phyloP scores from a whole-genome alignment of 2,113 vertebrate genomes.

The Halichoeres trimaculatus region DNA sequence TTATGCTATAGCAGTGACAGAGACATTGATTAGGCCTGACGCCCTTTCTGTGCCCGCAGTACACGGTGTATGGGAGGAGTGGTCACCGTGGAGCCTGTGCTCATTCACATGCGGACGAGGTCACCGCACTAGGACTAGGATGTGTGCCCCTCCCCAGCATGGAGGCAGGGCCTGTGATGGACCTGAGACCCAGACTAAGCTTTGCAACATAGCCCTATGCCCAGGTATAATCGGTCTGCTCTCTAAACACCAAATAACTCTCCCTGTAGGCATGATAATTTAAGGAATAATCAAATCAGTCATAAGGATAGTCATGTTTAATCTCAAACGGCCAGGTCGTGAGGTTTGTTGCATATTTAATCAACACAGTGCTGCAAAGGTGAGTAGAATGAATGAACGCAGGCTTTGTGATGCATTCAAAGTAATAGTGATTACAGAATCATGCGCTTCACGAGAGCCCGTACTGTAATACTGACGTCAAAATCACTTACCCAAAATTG shows the following conservation, averaged over 20 bases:
- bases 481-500: constrained; percentile 76
- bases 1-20: constrained; percentile 47
- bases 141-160: constrained; percentile 95
- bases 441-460: constrained; percentile 54
- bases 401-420: constrained; percentile 48
- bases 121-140: constrained; percentile 96
- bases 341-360: not conserved
- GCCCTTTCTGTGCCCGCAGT: constrained; percentile 93
- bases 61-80: constrained; percentile 99
- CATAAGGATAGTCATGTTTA: constrained; percentile 30
- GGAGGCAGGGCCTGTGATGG: constrained; percentile 97
- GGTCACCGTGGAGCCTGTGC: constrained; percentile 99
- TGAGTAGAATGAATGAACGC: constrained; percentile 45
- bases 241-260: constrained; percentile 16
- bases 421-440: constrained; percentile 42
- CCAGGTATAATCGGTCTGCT: constrained; percentile 87
- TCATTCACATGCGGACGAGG: constrained; percentile 99
- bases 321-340: too few relatives aligned
- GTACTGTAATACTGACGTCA: constrained; percentile 66
- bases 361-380: constrained; percentile 54
- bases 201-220: constrained; percentile 99
- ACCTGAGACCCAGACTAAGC: constrained; percentile 98
- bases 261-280: not conserved
- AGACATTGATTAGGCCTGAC: constrained; percentile 73
- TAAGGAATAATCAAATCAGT: constrained; percentile 2